phyloP scores from a whole-genome alignment of 2,113 vertebrate genomes.

The Pteronura brasiliensis region DNA sequence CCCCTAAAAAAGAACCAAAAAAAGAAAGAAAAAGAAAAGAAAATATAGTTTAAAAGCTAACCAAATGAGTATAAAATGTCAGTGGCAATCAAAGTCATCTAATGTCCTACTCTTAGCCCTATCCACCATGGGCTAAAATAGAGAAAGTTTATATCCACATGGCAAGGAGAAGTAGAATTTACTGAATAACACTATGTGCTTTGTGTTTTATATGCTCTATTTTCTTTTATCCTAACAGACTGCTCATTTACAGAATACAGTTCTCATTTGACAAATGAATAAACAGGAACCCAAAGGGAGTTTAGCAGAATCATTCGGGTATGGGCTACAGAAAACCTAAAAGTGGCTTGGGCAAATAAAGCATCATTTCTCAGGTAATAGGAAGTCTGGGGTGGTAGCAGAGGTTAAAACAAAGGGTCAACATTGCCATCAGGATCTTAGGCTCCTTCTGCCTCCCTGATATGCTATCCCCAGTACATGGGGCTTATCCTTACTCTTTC shows the following conservation, averaged over 20 bases:
- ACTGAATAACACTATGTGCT: neutral
- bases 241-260: neutral
- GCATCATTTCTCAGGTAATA: neutral
- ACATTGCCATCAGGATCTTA: neutral
- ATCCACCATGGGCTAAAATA: neutral
- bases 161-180: neutral
- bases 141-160: neutral
- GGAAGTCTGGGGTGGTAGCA: neutral
- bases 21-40: neutral
- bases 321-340: neutral
- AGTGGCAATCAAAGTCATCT: neutral
- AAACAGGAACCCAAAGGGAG: neutral
- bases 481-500: neutral
- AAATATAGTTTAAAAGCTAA: neutral
- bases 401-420: neutral
- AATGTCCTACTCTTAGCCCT: neutral
- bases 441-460: neutral
- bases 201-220: neutral
- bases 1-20: neutral
- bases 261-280: neutral
- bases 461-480: neutral
- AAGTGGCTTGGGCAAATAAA: neutral
- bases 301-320: neutral
- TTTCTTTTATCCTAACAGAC: neutral
- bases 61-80: neutral